phyloP scores from a whole-genome alignment of 2,797 vertebrate genomes.

The Apodemus agrarius region DNA sequence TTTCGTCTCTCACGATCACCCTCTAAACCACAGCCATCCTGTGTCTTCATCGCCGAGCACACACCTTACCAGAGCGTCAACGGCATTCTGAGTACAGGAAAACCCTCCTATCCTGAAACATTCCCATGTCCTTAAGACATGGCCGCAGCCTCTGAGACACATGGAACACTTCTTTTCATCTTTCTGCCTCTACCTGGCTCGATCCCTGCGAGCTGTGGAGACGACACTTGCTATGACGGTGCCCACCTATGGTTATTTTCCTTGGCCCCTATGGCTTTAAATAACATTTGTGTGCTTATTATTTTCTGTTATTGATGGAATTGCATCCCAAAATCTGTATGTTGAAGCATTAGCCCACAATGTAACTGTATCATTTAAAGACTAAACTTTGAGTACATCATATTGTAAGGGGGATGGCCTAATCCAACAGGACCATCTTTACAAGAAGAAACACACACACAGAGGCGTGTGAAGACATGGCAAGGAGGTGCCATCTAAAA shows the following conservation, averaged over 20 bases:
- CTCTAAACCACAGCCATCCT: neutral
- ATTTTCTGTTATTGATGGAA: neutral
- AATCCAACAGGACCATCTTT: neutral
- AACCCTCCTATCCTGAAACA: neutral
- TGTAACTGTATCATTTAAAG: neutral
- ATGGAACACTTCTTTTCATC: neutral
- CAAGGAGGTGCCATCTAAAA: neutral
- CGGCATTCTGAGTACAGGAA: neutral
- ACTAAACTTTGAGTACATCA: neutral
- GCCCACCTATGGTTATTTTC: neutral
- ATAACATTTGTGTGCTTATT: neutral
- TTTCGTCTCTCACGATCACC: neutral
- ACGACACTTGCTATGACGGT: neutral
- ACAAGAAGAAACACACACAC: neutral
- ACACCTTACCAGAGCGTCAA: neutral
- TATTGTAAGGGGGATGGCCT: neutral
- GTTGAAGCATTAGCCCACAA: neutral
- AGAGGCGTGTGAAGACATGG: neutral
- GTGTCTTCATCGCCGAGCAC: neutral
- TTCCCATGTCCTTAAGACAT: neutral
- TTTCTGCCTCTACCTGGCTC: neutral
- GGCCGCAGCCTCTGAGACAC: neutral
- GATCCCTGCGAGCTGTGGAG: neutral
- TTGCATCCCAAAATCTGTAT: neutral
- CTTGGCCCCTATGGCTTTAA: neutral